A percentile compares a stretch with the other conserved stretches of the same genome.
Evolutionary conservation across 2,113 vertebrate species (phyloP).

Genomic region (Glareola pratincola): DNA sequence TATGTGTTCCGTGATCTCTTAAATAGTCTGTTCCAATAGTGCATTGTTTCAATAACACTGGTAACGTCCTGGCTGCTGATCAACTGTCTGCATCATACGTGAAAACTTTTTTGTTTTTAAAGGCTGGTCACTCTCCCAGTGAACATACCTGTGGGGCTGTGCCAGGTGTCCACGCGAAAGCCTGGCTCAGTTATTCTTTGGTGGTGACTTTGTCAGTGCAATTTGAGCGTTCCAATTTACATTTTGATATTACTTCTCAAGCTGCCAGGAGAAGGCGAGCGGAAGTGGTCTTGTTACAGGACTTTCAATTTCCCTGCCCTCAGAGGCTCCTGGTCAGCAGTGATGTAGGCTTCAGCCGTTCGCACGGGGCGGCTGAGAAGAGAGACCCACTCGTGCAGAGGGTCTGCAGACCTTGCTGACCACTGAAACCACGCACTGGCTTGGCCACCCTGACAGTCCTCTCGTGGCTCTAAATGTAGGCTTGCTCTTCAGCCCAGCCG

Average conservation of each 20-base stretch:
- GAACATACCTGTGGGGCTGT: background rate
- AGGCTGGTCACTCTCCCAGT: background rate
- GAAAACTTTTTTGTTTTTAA: background rate
- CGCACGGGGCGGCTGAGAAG: background rate
- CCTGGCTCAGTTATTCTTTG: background rate
- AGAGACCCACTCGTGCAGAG: fast-evolving
- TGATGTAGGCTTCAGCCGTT: background rate
- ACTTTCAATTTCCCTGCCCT: background rate
- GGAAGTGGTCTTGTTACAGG: background rate
- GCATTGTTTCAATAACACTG: background rate
- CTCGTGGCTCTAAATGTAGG: background rate
- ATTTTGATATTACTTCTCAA: background rate
- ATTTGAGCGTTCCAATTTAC: background rate
- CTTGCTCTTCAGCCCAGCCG: background rate
- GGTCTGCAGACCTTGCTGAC: background rate
- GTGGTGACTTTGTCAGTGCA: background rate
- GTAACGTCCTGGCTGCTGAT: background rate
- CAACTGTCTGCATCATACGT: background rate
- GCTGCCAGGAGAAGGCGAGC: background rate
- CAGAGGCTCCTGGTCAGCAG: background rate
- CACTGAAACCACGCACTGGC: fast-evolving
- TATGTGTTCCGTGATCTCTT: background rate
- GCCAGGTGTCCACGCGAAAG: background rate
- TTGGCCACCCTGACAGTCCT: background rate
- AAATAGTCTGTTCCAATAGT: background rate